phyloP scores from a whole-genome alignment of 1,140 invertebrate species.

The Brachionus rotundiformis region DNA sequence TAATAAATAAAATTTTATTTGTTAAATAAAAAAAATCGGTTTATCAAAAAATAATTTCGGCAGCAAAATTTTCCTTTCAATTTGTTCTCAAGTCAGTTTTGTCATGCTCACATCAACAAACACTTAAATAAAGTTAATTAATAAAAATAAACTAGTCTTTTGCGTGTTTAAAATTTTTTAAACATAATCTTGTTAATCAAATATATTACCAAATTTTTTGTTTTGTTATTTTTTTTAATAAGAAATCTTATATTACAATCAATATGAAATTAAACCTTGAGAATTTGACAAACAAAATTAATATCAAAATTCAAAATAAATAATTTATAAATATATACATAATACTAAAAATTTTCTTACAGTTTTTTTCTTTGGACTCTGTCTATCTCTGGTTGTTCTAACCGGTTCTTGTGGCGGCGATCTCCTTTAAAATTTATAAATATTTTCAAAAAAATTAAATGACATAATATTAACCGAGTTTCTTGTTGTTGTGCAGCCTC shows the following conservation, averaged over 20 bases:
- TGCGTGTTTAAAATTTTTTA: background rate
- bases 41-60: background rate
- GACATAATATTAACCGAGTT: background rate
- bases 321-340: no score
- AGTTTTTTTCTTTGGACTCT: conserved; percentile 17
- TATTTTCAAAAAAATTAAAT: background rate
- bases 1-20: background rate
- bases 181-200: no score
- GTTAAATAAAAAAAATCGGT: background rate
- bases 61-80: background rate
- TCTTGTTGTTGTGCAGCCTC: background rate
- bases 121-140: background rate
- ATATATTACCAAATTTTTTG: background rate
- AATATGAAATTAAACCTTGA: background rate
- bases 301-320: no score
- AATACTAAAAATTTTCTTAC: no score
- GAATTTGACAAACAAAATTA: background rate
- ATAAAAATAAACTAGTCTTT: background rate
- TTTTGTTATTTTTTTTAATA: background rate
- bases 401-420: background rate
- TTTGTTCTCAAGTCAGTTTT: background rate
- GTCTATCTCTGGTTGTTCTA: background rate
- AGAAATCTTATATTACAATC: background rate
- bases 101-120: background rate
- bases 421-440: background rate